A percentile compares a stretch with the other conserved stretches of the same genome.
Conservation (phyloP, 2,888 invertebrate species). For the Ormyrus nitidulus region DNA sequence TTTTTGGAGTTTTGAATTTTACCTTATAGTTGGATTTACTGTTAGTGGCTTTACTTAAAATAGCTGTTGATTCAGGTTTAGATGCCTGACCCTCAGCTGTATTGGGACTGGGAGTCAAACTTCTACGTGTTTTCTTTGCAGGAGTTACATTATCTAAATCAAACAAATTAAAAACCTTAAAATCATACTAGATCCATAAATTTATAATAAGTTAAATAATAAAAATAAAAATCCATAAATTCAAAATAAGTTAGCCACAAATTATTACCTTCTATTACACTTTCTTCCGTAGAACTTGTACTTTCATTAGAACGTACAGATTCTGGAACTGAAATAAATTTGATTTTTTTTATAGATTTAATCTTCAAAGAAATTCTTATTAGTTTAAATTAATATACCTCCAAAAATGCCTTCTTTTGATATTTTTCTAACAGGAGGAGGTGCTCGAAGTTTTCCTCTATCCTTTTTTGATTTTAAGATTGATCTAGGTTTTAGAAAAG, state of each 20-base stretch:
- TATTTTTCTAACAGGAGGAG: constrained; percentile 66
- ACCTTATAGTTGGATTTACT: constrained; percentile 36
- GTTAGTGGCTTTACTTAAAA: constrained; percentile 55
- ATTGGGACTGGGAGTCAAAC: constrained; percentile 73
- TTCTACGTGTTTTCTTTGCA: constrained; percentile 70
- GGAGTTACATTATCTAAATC: constrained; percentile 66
- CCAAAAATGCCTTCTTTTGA: constrained; percentile 67
- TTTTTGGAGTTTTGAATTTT: constrained; percentile 4
- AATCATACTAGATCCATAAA: constrained; percentile 8
- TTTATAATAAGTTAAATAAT: constrained; percentile 20
- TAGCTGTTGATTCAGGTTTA: constrained; percentile 74
- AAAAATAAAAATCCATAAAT: no score
- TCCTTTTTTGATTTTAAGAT: constrained; percentile 65
- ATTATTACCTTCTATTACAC: constrained; percentile 69
- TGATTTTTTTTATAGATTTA: background rate
- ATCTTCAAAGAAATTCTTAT: background rate
- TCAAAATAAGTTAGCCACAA: constrained; percentile 10
- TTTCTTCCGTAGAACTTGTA: constrained; percentile 65
- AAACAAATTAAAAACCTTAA: background rate
- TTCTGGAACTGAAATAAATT: constrained; percentile 27
- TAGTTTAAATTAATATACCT: constrained; percentile 29
- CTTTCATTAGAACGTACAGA: constrained; percentile 61
- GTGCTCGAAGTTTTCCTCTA: constrained; percentile 66
- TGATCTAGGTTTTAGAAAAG: constrained; percentile 70
- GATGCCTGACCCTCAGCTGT: constrained; percentile 74